Base-by-base conservation (phyloP, 2,113 vertebrate species). In the Megaceryle torquata region DNA sequence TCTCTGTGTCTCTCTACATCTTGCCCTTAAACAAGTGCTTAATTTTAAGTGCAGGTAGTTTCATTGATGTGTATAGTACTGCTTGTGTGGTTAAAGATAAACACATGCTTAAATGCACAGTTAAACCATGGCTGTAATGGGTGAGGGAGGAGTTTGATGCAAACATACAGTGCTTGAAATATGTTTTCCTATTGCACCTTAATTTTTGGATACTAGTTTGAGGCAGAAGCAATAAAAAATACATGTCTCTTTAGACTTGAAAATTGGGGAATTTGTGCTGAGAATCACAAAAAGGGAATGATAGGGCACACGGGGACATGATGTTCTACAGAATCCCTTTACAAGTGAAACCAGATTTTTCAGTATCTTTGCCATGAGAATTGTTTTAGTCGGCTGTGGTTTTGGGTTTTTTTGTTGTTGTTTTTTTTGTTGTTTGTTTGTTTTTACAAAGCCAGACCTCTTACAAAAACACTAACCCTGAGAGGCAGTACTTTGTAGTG, bases 1-100 rank as follows among this genome's bases (percentile, higher is more conserved):
- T 29, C 91, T 93, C 31, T n/a, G 72, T 88, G 69, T 96, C 83
- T 97, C 92, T 92, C 88, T 86, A 48, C 43, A 33, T 91, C 90
- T 95, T 95, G 93, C 90, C 93, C 95, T 94, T 96, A 96, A 97
- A 97, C 92, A 97, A 96, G 95, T 95, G 95, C 93, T 95, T 93
- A 96, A 93, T 95, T 97, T 95, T 95, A 94, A 97, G 95, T 94
- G 91, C 93, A 93, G 90, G 95, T 88, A 92, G 86, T 96, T 94
- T 93, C 90, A 75, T 15, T 96, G 92, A 91, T 92, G 88, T 86
- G 82, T 75, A 54, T 29, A 92, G 80, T 28, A n/a, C 79, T 83
- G 13, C 86, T 86, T 33, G 61, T 93, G 92, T 92, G 92, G 88
- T 88, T 96, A 80, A 91, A 91, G 80, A 64, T 81, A 96, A 95